phyloP scores from a whole-genome alignment of 2,797 vertebrate species.

The Cephalopachus bancanus region DNA sequence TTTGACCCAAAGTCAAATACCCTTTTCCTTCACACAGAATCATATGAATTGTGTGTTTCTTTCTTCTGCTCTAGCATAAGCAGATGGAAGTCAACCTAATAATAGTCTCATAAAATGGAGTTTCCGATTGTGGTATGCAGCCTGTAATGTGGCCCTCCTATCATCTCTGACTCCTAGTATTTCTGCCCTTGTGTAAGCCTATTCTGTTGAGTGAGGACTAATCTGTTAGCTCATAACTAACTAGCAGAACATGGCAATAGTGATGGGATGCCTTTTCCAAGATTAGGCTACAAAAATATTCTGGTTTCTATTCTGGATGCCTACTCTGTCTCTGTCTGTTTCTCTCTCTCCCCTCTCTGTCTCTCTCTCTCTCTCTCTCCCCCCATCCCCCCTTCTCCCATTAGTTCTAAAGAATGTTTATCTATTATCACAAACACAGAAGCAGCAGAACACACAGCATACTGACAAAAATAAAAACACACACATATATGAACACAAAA shows the following conservation, averaged over 20 bases:
- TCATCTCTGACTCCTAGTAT: neutral
- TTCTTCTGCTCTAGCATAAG: neutral
- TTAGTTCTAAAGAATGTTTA: neutral
- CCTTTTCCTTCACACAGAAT: neutral
- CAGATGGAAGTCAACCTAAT: neutral
- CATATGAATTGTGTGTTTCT: neutral
- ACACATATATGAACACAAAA: too few relatives aligned
- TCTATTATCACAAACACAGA: neutral
- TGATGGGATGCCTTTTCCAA: neutral
- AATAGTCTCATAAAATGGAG: neutral
- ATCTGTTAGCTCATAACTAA: too few relatives aligned
- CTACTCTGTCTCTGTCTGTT: neutral
- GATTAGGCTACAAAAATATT: too few relatives aligned
- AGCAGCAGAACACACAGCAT: too few relatives aligned
- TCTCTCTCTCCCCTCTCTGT: neutral
- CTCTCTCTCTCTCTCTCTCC: neutral
- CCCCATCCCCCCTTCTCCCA: neutral
- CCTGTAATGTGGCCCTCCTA: neutral
- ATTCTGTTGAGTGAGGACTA: neutral
- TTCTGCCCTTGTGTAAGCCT: neutral
- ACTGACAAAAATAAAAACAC: too few relatives aligned
- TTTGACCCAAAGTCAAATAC: neutral
- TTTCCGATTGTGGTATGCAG: neutral
- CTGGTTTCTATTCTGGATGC: neutral
- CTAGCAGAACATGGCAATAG: neutral